phyloP scores from a whole-genome alignment of 2,888 invertebrate genomes.

The Latrodectus elegans region DNA sequence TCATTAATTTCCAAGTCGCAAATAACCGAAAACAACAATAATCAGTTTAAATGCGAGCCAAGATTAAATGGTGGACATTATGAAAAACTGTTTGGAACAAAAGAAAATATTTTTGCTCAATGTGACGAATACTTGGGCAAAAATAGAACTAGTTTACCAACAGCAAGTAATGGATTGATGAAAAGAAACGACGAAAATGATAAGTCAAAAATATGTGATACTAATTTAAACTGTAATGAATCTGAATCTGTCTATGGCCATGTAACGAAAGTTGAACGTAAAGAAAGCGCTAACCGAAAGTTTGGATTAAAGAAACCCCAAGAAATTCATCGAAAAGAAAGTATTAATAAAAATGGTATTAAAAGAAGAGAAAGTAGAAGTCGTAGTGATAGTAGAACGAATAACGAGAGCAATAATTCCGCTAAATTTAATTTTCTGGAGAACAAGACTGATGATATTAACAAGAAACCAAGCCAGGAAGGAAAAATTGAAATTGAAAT shows the following conservation, averaged over 20 bases:
- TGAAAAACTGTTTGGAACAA: constrained; percentile 55
- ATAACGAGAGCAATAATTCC: not conserved
- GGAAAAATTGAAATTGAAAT: constrained; percentile 56
- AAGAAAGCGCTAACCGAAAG: constrained; percentile 1
- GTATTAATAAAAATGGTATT: constrained; percentile 23
- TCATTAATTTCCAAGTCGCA: not conserved
- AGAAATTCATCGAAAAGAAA: constrained; percentile 26
- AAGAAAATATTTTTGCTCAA: constrained; percentile 56
- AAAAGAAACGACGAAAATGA: not conserved
- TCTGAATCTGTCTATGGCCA: constrained; percentile 33
- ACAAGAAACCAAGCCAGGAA: not conserved
- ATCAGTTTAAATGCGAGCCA: constrained; percentile 34
- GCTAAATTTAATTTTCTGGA: not conserved
- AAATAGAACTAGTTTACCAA: not conserved
- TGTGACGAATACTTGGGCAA: constrained; percentile 28
- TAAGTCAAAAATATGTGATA: not conserved
- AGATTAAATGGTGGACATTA: constrained; percentile 39
- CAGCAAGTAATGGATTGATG: not conserved
- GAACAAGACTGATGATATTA: not conserved
- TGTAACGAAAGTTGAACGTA: constrained; percentile 23
- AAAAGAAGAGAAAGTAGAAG: constrained; percentile 36
- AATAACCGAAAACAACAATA: not conserved
- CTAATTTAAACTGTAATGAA: not conserved
- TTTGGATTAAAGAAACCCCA: not conserved
- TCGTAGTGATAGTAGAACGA: constrained; percentile 25